Base-by-base conservation (phyloP, 2,888 invertebrate species). In the Drosophila yooni region DNA sequence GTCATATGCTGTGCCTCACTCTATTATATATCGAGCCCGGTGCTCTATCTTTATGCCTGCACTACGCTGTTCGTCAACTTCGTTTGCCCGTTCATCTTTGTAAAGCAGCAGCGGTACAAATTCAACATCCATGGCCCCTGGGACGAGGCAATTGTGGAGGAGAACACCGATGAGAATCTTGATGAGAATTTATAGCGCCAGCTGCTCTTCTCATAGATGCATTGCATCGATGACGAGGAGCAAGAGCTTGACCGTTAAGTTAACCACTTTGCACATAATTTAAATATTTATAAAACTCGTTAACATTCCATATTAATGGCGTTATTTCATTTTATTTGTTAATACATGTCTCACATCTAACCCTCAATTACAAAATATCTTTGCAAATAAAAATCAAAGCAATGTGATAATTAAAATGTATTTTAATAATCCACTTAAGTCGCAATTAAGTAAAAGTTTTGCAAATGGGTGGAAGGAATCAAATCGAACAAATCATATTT, bases 41-140 rank as follows among this genome's bases (percentile, higher is more conserved):
- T 96, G 58, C 94, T 95, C 2, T 94, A 93, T 76, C 94, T 96
- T 74, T 97, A 96, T 92, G 82, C 95, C 7, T 87, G 94, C 10
- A 92, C 94, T 50, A 94, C 96, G 11, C 74, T 95, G 13, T 95
- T 97, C 87, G 94, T 97, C 43, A 96, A 96, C 91, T 90, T 96
- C 13, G 93, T 96, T 58, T 97, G 96, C 91, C 98, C 98, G 0
- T 91, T 95, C 4, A 94, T 96, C 91, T 98, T 97, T 93, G 95
- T 97, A 0, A 94, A 93, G 61, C 96, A 96, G 94, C 97, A 97
- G 90, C 95, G 94, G 43, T 96, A 96, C 91, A 98, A 98, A 91
- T 96, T 97, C 88, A 99, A 98, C 93, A 99, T 98, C 75, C 97
- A 99, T 93, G 99, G 99, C 0, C 99, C 99, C 0, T 99, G 99